Base-by-base conservation (phyloP, 2,113 vertebrate genomes). In the Halcyon malimbica region DNA sequence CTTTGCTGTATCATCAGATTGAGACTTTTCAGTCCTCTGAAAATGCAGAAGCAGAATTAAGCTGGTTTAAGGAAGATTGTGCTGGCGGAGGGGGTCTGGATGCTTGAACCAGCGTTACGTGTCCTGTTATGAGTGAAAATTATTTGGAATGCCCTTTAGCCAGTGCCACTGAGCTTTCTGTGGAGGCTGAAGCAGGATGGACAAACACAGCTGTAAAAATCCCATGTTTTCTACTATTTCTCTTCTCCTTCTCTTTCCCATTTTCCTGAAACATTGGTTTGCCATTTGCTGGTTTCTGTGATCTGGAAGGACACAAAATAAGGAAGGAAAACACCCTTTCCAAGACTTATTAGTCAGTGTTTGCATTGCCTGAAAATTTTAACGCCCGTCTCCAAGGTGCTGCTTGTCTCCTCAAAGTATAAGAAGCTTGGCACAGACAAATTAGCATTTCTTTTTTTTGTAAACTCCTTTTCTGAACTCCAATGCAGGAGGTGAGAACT, bases 301-400 rank as follows among this genome's bases (percentile, higher is more conserved):
- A 44, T 60, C 65, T 65, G 65, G 68, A 62, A 76, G 67, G 74
- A 62, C 31, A 41, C 60, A 59, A 62, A 89, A 41, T 18, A n/a
- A 64, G 56, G 42, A 29, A 67, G 41, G 79, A 62, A 87, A 77
- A 80, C 67, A 68, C 11, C 44, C 48, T 24, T 60, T 78, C 28
- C 16, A 85, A 94, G 57, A 35, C 42, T 73, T 89, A 17, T 82
- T 96, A 92, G 71, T 79, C 70, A 51, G 29, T 85, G 74, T 93
- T 96, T 89, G 74, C 76, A 37, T 46, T 78, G 62, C 80, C n/a
- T 82, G 74, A 93, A 84, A 79, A 85, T 84, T 20, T 50, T 91
- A 68, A 92, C 86, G 39, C 25, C 44, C 0, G 2, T 79, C 65
- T 96, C 83, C 48, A 39, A 56, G 89, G 89, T 89, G 62, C 48